Conservation (phyloP, 2,113 vertebrate species). For the Takifugu flavidus region DNA sequence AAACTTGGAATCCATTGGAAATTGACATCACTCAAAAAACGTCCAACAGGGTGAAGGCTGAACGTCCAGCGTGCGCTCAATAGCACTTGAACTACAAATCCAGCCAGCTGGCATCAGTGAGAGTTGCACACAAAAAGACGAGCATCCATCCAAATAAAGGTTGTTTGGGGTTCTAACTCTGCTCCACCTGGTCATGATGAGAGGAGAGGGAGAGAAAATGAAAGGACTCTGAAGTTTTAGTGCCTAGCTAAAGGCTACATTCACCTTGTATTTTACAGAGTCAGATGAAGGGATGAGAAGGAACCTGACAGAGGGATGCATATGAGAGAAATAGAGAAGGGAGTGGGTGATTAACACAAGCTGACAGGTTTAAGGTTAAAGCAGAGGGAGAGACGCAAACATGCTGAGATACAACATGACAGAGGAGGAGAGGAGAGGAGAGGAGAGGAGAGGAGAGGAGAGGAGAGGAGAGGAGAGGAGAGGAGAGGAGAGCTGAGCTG, state of each 20-base stretch:
- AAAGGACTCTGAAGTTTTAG: constrained; percentile 46
- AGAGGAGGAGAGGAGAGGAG: constrained; percentile 11
- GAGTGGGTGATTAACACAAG: constrained; percentile 18
- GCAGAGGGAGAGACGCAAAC: constrained; percentile 25
- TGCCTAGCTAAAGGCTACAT: constrained; percentile 45
- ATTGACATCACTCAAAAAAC: not conserved
- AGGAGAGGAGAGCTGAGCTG: not conserved
- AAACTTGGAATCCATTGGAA: not conserved
- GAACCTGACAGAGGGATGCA: constrained; percentile 28
- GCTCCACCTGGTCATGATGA: constrained; percentile 42
- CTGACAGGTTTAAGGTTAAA: constrained; percentile 36
- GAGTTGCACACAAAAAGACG: constrained; percentile 31
- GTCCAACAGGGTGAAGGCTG: constrained; percentile 3
- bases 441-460: constrained; percentile 29
- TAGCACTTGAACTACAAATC: constrained; percentile 18
- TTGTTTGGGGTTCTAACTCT: constrained; percentile 42
- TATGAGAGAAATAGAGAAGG: constrained; percentile 8
- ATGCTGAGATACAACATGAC: constrained; percentile 29
- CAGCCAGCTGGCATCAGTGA: constrained; percentile 16
- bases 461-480: constrained; percentile 7
- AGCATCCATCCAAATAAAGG: constrained; percentile 34
- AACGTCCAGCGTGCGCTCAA: constrained; percentile 1
- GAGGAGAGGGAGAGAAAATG: constrained; percentile 28
- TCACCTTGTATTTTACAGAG: constrained; percentile 51
- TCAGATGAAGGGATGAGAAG: constrained; percentile 20